phyloP scores from a whole-genome alignment of 1,140 invertebrate genomes.

The Caerostris extrusa region DNA sequence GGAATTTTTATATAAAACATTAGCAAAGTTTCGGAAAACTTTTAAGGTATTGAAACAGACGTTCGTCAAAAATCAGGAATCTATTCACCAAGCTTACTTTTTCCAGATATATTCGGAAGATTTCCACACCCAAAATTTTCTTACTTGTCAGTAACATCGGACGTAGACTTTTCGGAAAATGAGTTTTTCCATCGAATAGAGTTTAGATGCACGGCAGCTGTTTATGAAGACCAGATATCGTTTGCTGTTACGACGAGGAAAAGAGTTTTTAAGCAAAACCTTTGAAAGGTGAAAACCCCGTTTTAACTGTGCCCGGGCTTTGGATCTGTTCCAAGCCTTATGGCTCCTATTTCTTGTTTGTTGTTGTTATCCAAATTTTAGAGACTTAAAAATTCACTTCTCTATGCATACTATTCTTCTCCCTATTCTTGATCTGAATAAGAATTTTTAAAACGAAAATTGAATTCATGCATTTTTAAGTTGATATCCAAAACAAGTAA shows the following conservation, averaged over 20 bases:
- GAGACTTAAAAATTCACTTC: too few species aligned
- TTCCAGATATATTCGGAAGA: neutral
- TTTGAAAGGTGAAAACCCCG: neutral
- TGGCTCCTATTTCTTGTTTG: neutral
- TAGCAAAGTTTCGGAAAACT: neutral
- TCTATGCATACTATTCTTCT: too few species aligned
- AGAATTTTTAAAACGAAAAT: neutral
- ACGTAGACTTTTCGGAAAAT: neutral
- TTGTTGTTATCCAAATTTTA: neutral
- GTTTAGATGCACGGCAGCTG: neutral
- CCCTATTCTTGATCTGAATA: neutral
- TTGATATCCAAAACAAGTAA: too few species aligned
- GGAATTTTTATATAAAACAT: too few species aligned
- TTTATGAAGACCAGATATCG: constrained; percentile 28
- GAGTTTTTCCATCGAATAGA: neutral
- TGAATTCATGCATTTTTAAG: neutral
- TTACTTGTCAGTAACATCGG: neutral
- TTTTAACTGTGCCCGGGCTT: neutral
- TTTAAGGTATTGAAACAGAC: neutral
- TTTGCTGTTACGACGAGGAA: neutral
- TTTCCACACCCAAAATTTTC: neutral
- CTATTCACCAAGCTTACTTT: neutral
- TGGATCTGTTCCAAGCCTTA: neutral
- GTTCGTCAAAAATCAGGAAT: neutral
- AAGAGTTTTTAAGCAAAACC: neutral